Evolutionary conservation across 1,140 invertebrate species (phyloP), one percentile per base, ranked within the genome.

Genomic region (Muscidifurax raptorellus): DNA sequence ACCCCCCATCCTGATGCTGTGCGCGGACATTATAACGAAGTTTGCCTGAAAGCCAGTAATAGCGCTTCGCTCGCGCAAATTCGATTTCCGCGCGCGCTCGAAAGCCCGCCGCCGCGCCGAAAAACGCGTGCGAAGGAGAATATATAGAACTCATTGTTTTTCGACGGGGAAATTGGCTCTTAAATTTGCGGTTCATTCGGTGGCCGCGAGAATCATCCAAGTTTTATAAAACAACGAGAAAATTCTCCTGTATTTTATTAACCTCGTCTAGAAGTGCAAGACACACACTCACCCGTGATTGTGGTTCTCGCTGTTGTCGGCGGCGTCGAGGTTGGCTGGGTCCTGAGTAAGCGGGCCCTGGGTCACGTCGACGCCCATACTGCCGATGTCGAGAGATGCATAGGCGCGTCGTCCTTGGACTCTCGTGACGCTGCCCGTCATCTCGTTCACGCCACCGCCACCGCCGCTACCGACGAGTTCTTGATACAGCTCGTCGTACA

Each of bases 321-420:
- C 85, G n/a, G 90, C 94, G 52, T 94, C 94, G 89, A 94, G 94
- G 89, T 91, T 93, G 89, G 91, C 93, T 89, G 92, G 93, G 89
- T 93, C 91, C 82, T 94, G 91, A 44, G 94, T 94, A 44, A 95
- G 92, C 22, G 95, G 95, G 75, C 95, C 95, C 81, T 94, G 94
- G 32, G 93, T 95, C 40, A 96, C 93, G 89, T 96, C 95, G n/a
- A 96, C 95, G 30, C 95, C 96, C 95, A 96, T 96, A 82, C 95
- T 95, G 69, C 94, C 94, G 75, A 96, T 94, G 92, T 96, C 95
- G 40, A 96, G 91, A 52, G 94, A 91, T 25, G 95, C 95, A 89
- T 96, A 96, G 25, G 94, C 92, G 85, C 95, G 94, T 59, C 95
- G 92, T 59, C 94, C 94, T 59, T 94, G 93, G 22, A 92, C 92